phyloP scores from a whole-genome alignment of 2,797 vertebrate genomes.

The Brachyalestes nurse region DNA sequence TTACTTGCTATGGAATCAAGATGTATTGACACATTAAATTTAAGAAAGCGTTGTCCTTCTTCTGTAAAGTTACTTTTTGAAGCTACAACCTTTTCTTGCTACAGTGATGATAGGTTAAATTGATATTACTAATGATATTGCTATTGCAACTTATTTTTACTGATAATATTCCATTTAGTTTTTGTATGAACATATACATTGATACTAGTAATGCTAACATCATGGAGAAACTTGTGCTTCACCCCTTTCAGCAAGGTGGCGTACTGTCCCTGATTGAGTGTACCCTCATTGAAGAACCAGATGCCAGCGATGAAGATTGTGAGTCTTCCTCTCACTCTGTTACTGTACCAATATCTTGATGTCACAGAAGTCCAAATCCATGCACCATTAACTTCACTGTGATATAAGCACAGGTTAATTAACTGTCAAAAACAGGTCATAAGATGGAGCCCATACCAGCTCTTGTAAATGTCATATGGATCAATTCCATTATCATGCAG shows the following conservation, averaged over 20 bases:
- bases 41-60: background rate
- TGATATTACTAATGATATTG: background rate
- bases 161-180: background rate
- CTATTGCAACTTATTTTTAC: background rate
- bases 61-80: background rate
- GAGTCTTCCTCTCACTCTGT: slow-evolving; percentile 67
- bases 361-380: slow-evolving; percentile 26
- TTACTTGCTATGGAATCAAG: too few species aligned
- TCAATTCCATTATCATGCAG: slow-evolving; percentile 66
- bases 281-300: slow-evolving; percentile 93
- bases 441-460: slow-evolving; percentile 60
- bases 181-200: background rate
- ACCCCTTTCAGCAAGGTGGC: slow-evolving; percentile 90
- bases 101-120: background rate
- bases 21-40: background rate
- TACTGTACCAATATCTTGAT: slow-evolving; percentile 14
- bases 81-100: too few species aligned
- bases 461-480: slow-evolving; percentile 71
- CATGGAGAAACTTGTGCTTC: slow-evolving; percentile 26
- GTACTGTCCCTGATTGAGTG: slow-evolving; percentile 95
- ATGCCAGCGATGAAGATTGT: slow-evolving; percentile 93
- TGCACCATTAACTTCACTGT: slow-evolving; percentile 47
- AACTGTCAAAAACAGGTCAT: slow-evolving; percentile 69
- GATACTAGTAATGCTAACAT: background rate
- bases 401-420: slow-evolving; percentile 73